Evolutionary conservation across 2,113 vertebrate genomes (phyloP), one percentile per base, ranked within the genome.

Genomic region (Ictalurus furcatus): DNA sequence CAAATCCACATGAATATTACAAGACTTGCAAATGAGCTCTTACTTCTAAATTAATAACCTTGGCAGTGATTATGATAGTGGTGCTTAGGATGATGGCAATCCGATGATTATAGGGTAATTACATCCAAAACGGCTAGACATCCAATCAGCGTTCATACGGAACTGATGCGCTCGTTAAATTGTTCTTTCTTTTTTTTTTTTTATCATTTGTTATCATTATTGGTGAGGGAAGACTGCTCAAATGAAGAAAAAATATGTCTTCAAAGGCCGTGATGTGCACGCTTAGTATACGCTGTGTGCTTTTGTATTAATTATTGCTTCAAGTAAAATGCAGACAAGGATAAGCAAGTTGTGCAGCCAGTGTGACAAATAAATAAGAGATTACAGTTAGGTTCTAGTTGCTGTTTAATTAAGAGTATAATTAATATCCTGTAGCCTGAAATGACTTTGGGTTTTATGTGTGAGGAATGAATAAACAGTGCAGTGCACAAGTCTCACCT

Each of bases 31-130:
- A 88, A 90, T 90, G 84, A 88, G 86, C 56, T 73, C 88, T 89
- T 83, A 84, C 76, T 87, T 79, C 71, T 61, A 89, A 91, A 90
- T 90, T 81, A 91, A 91, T 91, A 90, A 88, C 80, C 86, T 90
- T 88, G 86, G 85, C 81, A 85, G 80, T 91, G 90, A 90, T 91
- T 91, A 90, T 88, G 88, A 91, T 88, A 90, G 82, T 78, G 83
- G 90, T 88, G 90, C 86, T 88, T 91, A 86, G 52, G 88, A 90
- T 89, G 90, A 91, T 88, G 86, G 87, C 90, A 88, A 89, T 88
- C 86, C 76, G 88, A 89, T 91, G 83, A 91, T 91, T 89, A 91
- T 91, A 65, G 87, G 87, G 86, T 90, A 89, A 91, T 91, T 91
- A 91, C 88, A 67, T 82, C 85, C 90, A 83, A 84, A 54, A 88